Conservation (phyloP, 1,140 invertebrate genomes). For the Ceratina calcarata region DNA sequence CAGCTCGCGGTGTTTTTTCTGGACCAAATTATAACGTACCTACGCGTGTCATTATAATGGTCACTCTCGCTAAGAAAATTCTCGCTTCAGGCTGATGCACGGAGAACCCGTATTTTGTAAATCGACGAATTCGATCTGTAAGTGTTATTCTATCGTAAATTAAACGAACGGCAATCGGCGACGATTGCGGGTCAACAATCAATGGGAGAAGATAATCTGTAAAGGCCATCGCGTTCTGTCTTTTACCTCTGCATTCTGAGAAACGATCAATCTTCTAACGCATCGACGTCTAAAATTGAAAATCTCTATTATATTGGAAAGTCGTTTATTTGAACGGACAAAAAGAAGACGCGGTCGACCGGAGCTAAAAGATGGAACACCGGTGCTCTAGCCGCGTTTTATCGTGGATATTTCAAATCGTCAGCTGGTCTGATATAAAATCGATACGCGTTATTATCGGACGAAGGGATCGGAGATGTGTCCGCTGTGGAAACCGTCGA, state of each 20-base stretch:
- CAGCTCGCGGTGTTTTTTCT: constrained; percentile 8
- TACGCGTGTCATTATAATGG: background rate
- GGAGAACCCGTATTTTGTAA: constrained; percentile 23
- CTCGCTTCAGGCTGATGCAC: constrained; percentile 24
- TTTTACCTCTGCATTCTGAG: constrained; percentile 2
- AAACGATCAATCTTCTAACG: background rate
- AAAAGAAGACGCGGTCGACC: background rate
- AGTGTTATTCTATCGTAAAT: background rate
- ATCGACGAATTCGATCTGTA: background rate
- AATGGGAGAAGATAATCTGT: background rate
- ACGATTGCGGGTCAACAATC: constrained; percentile 13
- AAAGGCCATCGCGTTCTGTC: constrained; percentile 3
- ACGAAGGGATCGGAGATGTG: background rate
- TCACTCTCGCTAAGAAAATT: background rate
- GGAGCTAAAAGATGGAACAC: constrained; percentile 16
- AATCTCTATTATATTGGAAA: no score
- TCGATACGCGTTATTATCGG: background rate
- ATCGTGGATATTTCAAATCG: background rate
- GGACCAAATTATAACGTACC: constrained; percentile 29
- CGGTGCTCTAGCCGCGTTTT: background rate
- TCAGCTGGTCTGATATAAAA: constrained; percentile 33
- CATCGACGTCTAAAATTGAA: background rate
- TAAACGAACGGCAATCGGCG: background rate
- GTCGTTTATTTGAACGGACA: background rate
- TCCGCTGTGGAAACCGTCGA: background rate